Base-by-base conservation (phyloP, 2,113 vertebrate species). In the Lutjanus erythropterus region DNA sequence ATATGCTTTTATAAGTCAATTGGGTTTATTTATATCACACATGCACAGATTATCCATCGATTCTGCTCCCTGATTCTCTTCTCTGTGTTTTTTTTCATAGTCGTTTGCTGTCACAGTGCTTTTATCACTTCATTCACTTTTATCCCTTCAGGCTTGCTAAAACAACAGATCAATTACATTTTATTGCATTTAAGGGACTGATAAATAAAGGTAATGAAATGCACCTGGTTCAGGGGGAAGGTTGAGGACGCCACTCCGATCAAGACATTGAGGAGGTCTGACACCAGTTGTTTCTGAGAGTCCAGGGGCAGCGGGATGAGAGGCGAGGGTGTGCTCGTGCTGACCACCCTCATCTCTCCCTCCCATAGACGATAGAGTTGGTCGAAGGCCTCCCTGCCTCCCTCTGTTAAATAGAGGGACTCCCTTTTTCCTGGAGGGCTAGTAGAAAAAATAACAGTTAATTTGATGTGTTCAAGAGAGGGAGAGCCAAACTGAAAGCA, bases 401-500 rank as follows among this genome's bases (percentile, higher is more conserved):
- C 96, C 88, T 99, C 98, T 0, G 97, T 97, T 56, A 99, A 94
- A 85, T 97, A 99, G 0, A 96, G 96, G 1, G 96, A 95, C 56
- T 99, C 98, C 89, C 93, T 96, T 84, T 96, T 96, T 78, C 97
- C 98, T 4, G 98, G 98, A 12, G 97, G 95, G 79, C 98, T 99
- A 12, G 31, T 31, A 19, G 16, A 19, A 55, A 16, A 75, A 72
- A 44, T 1, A 31, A 1, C 14, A 25, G 33, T n/a, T 3, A 39
- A 29, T 60, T 65, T 33, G 33, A 33, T 39, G 35, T 61, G 12
- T 21, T 75, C 16, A 10, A 61, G 21, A 76, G 16, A 62, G 19
- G 6, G 2, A 72, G 3, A 59, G 14, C 0, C 0, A 50, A 42
- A 61, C 5, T 60, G n/a, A 52, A 70, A 31, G 62, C 14, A 59